Evolutionary conservation across 2,888 invertebrate species (phyloP).

Genomic region (Salpingus planirostris): DNA sequence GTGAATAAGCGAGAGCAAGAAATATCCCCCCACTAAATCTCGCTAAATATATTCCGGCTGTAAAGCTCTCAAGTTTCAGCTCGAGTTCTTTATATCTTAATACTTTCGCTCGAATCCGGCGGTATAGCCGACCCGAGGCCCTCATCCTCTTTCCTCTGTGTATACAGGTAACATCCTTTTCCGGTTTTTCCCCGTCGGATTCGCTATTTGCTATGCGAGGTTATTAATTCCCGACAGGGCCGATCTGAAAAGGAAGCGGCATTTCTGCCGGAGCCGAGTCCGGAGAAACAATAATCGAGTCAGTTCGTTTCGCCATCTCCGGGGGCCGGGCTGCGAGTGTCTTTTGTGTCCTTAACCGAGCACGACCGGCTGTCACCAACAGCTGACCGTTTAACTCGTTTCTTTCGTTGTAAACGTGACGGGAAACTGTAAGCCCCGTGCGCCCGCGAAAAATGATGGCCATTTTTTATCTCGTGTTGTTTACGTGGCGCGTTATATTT

Average conservation of each 20-base stretch:
- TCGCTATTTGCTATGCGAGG: constrained; percentile 9
- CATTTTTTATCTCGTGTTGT: constrained; percentile 29
- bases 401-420: constrained; percentile 29
- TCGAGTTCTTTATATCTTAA: constrained; percentile 17
- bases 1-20: constrained; percentile 11
- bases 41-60: constrained; percentile 18
- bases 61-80: constrained; percentile 18
- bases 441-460: constrained; percentile 25
- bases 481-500: constrained; percentile 20
- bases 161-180: too few relatives aligned
- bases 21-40: constrained; percentile 19
- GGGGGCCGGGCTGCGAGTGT: constrained; percentile 7
- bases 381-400: constrained; percentile 34
- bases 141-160: too few relatives aligned
- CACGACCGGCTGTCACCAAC: constrained; percentile 27
- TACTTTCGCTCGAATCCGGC: constrained; percentile 9
- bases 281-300: too few relatives aligned
- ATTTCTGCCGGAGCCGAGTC: too few relatives aligned
- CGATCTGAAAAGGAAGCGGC: too few relatives aligned
- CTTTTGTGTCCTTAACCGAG: constrained; percentile 14
- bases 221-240: constrained; percentile 10
- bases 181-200: too few relatives aligned
- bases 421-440: constrained; percentile 23
- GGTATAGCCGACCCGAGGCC: too few relatives aligned
- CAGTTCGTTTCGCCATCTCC: too few relatives aligned